Percentiles rank a stretch among this genome's conserved stretches.
Evolutionary conservation across 2,797 vertebrate species (phyloP).

Genomic region (Neosilurus mollespiculum): DNA sequence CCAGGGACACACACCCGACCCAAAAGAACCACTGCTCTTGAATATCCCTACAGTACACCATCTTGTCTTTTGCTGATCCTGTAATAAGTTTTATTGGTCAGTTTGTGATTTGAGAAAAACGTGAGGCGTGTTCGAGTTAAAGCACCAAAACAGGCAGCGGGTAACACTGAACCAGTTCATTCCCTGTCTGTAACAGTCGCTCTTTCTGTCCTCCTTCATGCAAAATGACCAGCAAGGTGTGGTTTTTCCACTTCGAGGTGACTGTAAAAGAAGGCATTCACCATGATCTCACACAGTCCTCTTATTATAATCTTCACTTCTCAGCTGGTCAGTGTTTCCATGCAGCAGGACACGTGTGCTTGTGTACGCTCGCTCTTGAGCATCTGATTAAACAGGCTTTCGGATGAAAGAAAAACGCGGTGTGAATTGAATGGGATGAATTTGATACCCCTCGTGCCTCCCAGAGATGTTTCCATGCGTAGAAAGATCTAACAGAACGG

Average conservation of each 20-base stretch:
- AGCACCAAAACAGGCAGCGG: background rate
- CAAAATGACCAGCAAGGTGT: slow-evolving; percentile 20
- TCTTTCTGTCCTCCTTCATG: background rate
- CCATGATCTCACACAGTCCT: background rate
- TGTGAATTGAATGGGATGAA: background rate
- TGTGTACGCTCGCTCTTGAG: background rate
- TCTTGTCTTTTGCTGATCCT: background rate
- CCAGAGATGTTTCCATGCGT: background rate
- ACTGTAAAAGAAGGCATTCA: slow-evolving; percentile 18
- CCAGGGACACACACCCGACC: no score
- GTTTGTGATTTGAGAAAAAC: background rate
- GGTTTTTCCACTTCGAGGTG: slow-evolving; percentile 3
- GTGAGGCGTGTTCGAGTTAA: background rate
- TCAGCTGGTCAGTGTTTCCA: slow-evolving; percentile 18
- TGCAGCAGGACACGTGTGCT: background rate
- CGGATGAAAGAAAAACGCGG: background rate
- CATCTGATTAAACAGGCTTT: background rate
- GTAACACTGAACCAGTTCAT: background rate
- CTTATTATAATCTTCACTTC: slow-evolving; percentile 13
- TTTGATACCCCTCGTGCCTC: background rate
- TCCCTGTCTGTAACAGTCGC: slow-evolving; percentile 7
- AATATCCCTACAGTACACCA: no score
- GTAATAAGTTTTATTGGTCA: background rate
- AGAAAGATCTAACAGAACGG: background rate
- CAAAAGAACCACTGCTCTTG: no score